These are phyloP conservation scores for Callithrix jacchus DNA, from an alignment of 2,113 vertebrate species.

Conservation along the genomic window DNA sequence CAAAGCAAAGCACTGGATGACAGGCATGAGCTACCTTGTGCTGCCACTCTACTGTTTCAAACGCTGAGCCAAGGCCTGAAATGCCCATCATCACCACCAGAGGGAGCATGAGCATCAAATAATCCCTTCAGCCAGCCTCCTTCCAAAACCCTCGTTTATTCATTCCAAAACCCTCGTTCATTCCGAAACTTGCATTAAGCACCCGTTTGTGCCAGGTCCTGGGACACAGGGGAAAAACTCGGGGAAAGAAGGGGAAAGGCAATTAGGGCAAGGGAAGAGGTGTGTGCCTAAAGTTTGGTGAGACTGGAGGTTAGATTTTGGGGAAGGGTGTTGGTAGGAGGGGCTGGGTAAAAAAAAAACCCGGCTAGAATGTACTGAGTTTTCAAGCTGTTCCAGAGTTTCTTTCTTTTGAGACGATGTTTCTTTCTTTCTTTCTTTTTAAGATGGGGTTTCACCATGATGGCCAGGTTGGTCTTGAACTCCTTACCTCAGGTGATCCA, in stretches of 20 bases:
- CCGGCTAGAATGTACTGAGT: background rate
- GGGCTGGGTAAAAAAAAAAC: background rate
- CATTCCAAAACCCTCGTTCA: background rate
- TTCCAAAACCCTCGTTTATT: background rate
- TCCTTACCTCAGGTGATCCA: no score
- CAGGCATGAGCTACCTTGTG: no score
- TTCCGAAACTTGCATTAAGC: background rate
- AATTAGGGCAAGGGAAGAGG: background rate
- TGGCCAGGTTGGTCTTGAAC: no score
- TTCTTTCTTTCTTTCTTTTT: background rate
- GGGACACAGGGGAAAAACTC: background rate
- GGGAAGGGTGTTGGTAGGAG: background rate
- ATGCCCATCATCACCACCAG: conserved; percentile 28
- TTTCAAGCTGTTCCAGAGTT: background rate
- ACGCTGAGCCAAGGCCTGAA: background rate
- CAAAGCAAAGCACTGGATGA: no score
- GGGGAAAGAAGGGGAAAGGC: background rate
- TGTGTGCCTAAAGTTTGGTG: background rate
- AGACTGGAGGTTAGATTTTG: background rate
- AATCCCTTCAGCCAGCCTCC: background rate
- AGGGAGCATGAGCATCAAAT: conserved; percentile 47
- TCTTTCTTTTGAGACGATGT: background rate
- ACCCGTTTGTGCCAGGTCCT: background rate
- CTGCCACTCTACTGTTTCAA: background rate
- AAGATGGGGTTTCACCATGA: no score